Evolutionary conservation across 1,140 invertebrate species (phyloP).

Genomic region (Daktulosphaira vitifoliae): DNA sequence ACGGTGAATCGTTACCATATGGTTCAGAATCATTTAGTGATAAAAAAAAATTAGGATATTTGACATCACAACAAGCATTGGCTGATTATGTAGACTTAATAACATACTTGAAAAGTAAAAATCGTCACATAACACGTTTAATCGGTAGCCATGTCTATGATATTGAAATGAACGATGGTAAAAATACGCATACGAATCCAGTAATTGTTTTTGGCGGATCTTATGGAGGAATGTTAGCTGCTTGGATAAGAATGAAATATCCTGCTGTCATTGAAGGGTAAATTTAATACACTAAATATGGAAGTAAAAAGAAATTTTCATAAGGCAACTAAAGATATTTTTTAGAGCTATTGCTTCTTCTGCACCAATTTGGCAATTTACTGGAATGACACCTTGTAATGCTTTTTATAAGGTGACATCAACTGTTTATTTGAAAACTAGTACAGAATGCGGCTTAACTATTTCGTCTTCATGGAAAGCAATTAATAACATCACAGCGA

Average conservation of each 20-base stretch:
- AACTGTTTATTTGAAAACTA: slow-evolving; percentile 57
- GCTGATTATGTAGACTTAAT: slow-evolving; percentile 74
- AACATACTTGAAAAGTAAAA: background rate
- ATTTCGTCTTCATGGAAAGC: slow-evolving; percentile 71
- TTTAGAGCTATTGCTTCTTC: slow-evolving; percentile 86
- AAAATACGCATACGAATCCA: slow-evolving; percentile 49
- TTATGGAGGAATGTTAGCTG: slow-evolving; percentile 92
- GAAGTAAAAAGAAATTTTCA: background rate
- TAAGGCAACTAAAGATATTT: background rate
- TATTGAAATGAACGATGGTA: background rate
- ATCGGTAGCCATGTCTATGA: background rate
- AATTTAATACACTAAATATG: background rate
- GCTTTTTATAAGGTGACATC: slow-evolving; percentile 71
- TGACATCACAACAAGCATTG: slow-evolving; percentile 85
- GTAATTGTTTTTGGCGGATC: slow-evolving; percentile 91
- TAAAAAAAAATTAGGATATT: slow-evolving; percentile 47
- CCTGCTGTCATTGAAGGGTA: slow-evolving; percentile 76
- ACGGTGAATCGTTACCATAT: slow-evolving; percentile 44
- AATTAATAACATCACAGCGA: slow-evolving; percentile 53
- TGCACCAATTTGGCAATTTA: slow-evolving; percentile 87
- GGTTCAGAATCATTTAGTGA: slow-evolving; percentile 22
- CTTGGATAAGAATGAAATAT: slow-evolving; percentile 95
- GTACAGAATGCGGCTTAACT: slow-evolving; percentile 57
- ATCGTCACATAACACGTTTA: background rate
- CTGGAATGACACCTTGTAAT: slow-evolving; percentile 67